These are phyloP conservation scores for Ciconia nigra DNA, from an alignment of 2,797 vertebrate genomes.

Conservation along the genomic window DNA sequence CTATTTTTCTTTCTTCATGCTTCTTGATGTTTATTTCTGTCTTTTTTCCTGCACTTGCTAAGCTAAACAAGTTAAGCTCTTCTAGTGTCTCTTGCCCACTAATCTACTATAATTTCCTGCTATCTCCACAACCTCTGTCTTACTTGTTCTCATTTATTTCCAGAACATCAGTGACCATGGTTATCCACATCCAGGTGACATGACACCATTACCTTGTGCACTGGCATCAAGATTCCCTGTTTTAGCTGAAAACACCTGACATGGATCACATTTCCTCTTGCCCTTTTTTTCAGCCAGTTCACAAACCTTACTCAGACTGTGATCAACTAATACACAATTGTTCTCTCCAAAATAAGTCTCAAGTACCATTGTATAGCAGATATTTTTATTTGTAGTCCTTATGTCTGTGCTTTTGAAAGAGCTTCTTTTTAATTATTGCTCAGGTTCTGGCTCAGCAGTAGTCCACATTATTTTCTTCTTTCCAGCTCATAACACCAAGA, in stretches of 20 bases:
- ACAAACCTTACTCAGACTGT: not conserved
- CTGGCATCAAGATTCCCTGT: not conserved
- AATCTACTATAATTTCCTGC: not conserved
- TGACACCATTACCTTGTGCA: not conserved
- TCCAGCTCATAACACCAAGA: not conserved
- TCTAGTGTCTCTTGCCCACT: not conserved
- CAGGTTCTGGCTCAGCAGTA: not conserved
- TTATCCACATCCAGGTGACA: not conserved
- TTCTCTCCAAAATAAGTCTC: not conserved
- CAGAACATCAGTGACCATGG: not conserved
- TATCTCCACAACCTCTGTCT: not conserved
- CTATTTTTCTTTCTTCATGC: not conserved
- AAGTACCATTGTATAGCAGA: not conserved
- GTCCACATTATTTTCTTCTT: not conserved
- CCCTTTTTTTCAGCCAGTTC: not conserved
- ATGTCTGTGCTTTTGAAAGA: not conserved
- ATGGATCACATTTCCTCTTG: not conserved
- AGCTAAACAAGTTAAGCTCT: not conserved
- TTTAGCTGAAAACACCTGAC: not conserved
- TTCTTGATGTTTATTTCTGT: not conserved
- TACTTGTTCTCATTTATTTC: not conserved
- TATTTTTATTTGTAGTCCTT: not conserved
- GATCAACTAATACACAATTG: not conserved
- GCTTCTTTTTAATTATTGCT: not conserved
- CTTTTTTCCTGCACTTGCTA: not conserved